Evolutionary conservation across 2,888 invertebrate genomes (phyloP).

Genomic region (Drosophila mimica): DNA sequence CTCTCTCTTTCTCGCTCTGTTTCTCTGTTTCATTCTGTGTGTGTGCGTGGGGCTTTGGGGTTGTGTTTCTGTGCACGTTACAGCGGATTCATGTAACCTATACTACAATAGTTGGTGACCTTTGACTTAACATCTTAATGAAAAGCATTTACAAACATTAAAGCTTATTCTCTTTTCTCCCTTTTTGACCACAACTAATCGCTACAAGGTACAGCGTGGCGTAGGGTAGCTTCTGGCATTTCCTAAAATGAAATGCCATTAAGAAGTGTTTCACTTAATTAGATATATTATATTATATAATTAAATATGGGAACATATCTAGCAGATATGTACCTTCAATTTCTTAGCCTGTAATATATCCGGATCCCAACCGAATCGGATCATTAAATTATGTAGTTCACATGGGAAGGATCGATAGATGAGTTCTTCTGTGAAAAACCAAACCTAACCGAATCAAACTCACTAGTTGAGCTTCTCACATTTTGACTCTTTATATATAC

Average conservation of each 20-base stretch:
- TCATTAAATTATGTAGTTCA: background rate
- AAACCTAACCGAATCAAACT: background rate
- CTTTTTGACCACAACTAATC: background rate
- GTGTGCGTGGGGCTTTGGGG: background rate
- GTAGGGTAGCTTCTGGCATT: background rate
- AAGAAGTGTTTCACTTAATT: too few species aligned
- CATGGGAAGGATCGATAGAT: background rate
- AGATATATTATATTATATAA: too few species aligned
- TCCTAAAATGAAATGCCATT: background rate
- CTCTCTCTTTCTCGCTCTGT: background rate
- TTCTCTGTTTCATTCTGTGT: background rate
- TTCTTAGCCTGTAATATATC: background rate
- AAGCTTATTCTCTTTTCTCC: slow-evolving; percentile 15
- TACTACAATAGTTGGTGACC: slow-evolving; percentile 29
- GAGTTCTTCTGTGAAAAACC: background rate
- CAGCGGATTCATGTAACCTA: slow-evolving; percentile 11
- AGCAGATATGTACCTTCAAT: background rate
- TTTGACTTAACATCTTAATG: slow-evolving; percentile 47
- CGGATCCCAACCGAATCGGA: background rate
- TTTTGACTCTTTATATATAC: background rate
- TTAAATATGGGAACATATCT: background rate
- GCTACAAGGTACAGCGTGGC: background rate
- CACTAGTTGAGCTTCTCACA: background rate
- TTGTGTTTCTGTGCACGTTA: slow-evolving; percentile 5
- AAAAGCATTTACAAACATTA: slow-evolving; percentile 34